phyloP scores from a whole-genome alignment of 2,113 vertebrate species.

The Carassius auratus region DNA sequence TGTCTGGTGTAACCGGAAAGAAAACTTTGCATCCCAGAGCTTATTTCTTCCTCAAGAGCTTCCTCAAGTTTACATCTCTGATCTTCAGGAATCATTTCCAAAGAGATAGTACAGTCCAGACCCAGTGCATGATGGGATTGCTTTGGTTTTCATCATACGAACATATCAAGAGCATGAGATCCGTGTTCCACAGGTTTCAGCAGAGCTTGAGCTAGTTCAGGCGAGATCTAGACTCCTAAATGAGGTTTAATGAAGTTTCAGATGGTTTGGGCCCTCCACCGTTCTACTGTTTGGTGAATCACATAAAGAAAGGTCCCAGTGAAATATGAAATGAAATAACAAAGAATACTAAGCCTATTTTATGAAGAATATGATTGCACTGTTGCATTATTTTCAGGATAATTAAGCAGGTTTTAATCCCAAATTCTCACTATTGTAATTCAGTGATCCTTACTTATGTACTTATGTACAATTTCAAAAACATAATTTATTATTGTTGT shows the following conservation, averaged over 20 bases:
- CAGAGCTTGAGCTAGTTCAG: not conserved
- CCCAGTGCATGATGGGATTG: constrained; percentile 27
- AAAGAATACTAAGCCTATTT: no score
- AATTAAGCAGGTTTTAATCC: not conserved
- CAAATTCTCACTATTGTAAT: not conserved
- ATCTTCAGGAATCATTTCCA: constrained; percentile 51
- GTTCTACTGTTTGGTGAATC: not conserved
- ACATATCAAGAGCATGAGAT: constrained; percentile 3
- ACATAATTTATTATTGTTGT: not conserved
- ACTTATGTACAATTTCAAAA: not conserved
- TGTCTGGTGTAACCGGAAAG: constrained; percentile 67
- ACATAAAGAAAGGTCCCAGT: not conserved
- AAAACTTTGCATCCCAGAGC: not conserved
- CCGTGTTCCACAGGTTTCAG: not conserved
- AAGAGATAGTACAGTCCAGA: not conserved
- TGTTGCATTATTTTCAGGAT: not conserved
- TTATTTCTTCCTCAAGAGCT: not conserved
- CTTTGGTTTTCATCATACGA: not conserved
- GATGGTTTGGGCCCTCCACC: not conserved
- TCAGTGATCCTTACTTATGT: no score
- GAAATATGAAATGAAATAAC: not conserved
- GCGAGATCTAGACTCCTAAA: not conserved
- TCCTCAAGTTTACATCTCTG: constrained; percentile 18
- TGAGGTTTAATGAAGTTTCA: not conserved
- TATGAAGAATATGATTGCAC: no score